These are phyloP conservation scores for Parnassius smintheus DNA, from an alignment of 2,888 invertebrate species.

Conservation along the genomic window DNA sequence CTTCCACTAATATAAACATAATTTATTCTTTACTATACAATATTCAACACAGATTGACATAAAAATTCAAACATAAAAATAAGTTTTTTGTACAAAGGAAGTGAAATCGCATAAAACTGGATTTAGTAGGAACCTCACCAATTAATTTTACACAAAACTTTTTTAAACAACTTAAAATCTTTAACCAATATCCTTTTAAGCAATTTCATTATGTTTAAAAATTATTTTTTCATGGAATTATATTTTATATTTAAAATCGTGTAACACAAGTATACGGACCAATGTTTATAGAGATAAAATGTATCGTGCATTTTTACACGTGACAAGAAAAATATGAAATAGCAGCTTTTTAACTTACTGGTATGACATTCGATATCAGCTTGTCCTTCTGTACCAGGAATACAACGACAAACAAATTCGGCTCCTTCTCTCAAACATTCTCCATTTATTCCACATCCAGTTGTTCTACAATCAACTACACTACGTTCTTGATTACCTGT, in stretches of 20 bases:
- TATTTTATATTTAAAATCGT: background rate
- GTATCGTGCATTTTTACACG: constrained; percentile 79
- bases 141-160: constrained; percentile 14
- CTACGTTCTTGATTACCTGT: constrained; percentile 81
- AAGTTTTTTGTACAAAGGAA: constrained; percentile 45
- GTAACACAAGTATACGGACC: background rate
- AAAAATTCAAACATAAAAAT: constrained; percentile 28
- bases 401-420: constrained; percentile 90
- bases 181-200: background rate
- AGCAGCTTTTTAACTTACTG: constrained; percentile 57
- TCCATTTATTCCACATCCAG: constrained; percentile 92
- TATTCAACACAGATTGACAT: constrained; percentile 14
- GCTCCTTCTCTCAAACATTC: constrained; percentile 92
- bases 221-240: background rate
- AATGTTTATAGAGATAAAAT: background rate
- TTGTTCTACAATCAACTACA: constrained; percentile 89
- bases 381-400: constrained; percentile 87
- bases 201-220: no score
- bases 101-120: background rate
- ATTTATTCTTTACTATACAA: constrained; percentile 45
- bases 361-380: constrained; percentile 86
- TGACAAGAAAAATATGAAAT: constrained; percentile 41
- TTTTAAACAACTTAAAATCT: background rate
- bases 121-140: background rate
- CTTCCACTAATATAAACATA: constrained; percentile 72